Evolutionary conservation across 2,888 invertebrate species (phyloP).

Genomic region (Venusia cambrica): DNA sequence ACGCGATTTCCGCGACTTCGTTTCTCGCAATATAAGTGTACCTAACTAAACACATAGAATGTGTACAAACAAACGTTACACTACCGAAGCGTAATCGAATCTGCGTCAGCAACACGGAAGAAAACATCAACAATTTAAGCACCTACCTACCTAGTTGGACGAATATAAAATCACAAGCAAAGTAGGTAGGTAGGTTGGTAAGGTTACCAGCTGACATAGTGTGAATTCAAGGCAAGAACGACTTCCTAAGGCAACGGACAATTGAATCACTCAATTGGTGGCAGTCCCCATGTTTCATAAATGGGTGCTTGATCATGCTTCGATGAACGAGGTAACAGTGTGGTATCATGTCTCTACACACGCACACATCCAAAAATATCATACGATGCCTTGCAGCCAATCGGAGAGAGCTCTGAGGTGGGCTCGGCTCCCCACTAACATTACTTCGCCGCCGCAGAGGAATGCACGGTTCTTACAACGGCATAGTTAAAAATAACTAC

Average conservation of each 20-base stretch:
- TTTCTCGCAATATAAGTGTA: too few relatives aligned
- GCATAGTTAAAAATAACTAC: slow-evolving; percentile 77
- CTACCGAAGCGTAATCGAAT: slow-evolving; percentile 11
- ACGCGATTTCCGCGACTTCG: too few relatives aligned
- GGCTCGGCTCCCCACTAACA: slow-evolving; percentile 76
- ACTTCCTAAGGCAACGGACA: slow-evolving; percentile 69
- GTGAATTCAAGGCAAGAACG: slow-evolving; percentile 60
- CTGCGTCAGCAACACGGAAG: slow-evolving; percentile 19
- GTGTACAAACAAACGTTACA: slow-evolving; percentile 11
- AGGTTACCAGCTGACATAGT: slow-evolving; percentile 40
- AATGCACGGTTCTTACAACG: slow-evolving; percentile 70
- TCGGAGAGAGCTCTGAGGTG: slow-evolving; percentile 56
- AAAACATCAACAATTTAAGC: slow-evolving; percentile 9
- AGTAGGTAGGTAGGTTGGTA: too few relatives aligned
- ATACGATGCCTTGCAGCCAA: slow-evolving; percentile 72
- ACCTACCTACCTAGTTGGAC: too few relatives aligned
- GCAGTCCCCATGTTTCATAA: slow-evolving; percentile 53
- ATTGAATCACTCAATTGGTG: slow-evolving; percentile 62
- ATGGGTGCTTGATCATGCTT: slow-evolving; percentile 64
- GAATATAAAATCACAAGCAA: slow-evolving; percentile 42
- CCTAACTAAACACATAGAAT: neutral
- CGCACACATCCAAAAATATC: slow-evolving; percentile 67
- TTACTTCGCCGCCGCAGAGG: slow-evolving; percentile 38
- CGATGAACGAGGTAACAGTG: slow-evolving; percentile 48
- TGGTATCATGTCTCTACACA: slow-evolving; percentile 36